phyloP scores from a whole-genome alignment of 2,797 vertebrate genomes.

The Carapus acus region DNA sequence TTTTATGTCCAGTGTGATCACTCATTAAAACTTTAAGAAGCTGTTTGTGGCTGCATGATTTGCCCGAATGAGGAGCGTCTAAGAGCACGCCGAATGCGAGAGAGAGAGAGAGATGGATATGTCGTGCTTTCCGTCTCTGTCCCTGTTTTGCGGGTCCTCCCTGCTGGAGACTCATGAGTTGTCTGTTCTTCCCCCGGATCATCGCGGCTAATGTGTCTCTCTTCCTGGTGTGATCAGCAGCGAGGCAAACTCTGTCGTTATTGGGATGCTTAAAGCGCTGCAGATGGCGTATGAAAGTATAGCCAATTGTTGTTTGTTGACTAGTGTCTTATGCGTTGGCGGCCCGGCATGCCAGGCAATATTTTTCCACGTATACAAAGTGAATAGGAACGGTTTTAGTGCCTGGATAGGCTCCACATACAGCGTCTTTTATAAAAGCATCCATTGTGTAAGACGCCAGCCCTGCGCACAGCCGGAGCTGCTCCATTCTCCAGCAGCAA shows the following conservation, averaged over 20 bases:
- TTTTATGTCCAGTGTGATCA: conserved; percentile 62
- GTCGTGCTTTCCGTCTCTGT: conserved; percentile 42
- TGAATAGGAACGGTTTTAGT: conserved; percentile 53
- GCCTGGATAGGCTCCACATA: conserved; percentile 33
- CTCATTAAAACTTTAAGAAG: conserved; percentile 66
- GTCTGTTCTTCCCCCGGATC: conserved; percentile 29
- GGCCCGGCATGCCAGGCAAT: conserved; percentile 42
- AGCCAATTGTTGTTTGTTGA: conserved; percentile 49
- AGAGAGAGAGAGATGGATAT: conserved; percentile 16
- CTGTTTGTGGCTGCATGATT: conserved; percentile 56
- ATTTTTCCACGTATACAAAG: conserved; percentile 54
- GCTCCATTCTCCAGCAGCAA: conserved; percentile 21
- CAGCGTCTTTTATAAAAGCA: conserved; percentile 63
- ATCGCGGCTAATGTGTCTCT: conserved; percentile 31
- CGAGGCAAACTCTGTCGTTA: conserved; percentile 40
- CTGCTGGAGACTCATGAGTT: conserved; percentile 30
- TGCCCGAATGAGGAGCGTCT: conserved; percentile 35
- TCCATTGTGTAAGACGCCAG: conserved; percentile 64
- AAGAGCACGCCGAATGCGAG: not conserved
- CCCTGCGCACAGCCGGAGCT: conserved; percentile 23
- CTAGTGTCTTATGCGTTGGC: conserved; percentile 48
- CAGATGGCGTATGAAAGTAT: conserved; percentile 46
- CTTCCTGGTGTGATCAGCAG: conserved; percentile 37
- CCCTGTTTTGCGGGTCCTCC: conserved; percentile 25
- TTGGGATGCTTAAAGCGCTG: conserved; percentile 39